Evolutionary conservation across 2,888 invertebrate genomes (phyloP).

Genomic region (Steinernema hermaphroditum): DNA sequence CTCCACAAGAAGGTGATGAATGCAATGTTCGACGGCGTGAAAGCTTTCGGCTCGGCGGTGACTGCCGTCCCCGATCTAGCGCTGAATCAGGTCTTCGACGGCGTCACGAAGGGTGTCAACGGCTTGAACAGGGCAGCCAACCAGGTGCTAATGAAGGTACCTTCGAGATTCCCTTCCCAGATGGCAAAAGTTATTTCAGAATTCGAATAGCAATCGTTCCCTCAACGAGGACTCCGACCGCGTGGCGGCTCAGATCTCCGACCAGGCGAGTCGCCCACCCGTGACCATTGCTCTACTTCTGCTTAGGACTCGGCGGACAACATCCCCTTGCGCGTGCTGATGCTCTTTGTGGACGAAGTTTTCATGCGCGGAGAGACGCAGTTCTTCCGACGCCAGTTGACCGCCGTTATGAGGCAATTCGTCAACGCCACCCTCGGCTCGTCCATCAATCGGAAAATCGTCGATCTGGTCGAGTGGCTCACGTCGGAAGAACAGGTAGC

Average conservation of each 20-base stretch:
- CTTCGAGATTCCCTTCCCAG: no score
- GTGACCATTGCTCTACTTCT: neutral
- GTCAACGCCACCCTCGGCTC: conserved; percentile 81
- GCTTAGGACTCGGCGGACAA: conserved; percentile 71
- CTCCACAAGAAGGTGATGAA: conserved; percentile 49
- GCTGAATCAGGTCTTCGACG: conserved; percentile 82
- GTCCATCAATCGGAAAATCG: conserved; percentile 81
- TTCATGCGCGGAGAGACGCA: conserved; percentile 81
- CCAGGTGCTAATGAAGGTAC: conserved; percentile 42
- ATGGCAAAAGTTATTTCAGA: no score
- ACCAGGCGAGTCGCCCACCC: conserved; percentile 38
- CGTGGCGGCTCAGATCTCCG: conserved; percentile 51
- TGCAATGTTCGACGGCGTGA: conserved; percentile 78
- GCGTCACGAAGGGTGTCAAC: conserved; percentile 82
- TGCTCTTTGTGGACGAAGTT: conserved; percentile 81
- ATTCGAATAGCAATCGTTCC: conserved; percentile 19
- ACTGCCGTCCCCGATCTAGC: conserved; percentile 88
- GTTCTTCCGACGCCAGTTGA: conserved; percentile 79
- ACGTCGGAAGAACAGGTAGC: conserved; percentile 87
- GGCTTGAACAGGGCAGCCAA: conserved; percentile 79
- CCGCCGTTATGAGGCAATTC: conserved; percentile 77
- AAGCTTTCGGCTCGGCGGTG: conserved; percentile 76
- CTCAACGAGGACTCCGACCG: conserved; percentile 47
- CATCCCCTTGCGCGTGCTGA: conserved; percentile 80
- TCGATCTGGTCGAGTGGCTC: conserved; percentile 82